Conservation (phyloP, 2,888 invertebrate species). For the Heliothis peltigera region DNA sequence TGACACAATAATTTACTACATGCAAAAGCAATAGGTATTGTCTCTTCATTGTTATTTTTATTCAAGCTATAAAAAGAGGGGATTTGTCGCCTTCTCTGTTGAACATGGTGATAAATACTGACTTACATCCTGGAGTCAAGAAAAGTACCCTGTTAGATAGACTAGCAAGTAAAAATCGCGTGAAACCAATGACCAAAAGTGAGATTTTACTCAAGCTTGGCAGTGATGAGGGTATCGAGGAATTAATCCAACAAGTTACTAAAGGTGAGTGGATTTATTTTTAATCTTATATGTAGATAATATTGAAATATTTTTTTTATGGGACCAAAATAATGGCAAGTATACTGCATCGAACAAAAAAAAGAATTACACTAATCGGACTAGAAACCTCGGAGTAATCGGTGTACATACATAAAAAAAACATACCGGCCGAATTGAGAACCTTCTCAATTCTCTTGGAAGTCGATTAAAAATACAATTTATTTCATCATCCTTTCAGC, state of each 20-base stretch:
- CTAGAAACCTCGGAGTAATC: no score
- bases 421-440: no score
- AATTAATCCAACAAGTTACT: conserved; percentile 12
- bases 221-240: conserved; percentile 30
- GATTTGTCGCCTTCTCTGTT: conserved; percentile 29
- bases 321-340: no score
- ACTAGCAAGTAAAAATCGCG: neutral
- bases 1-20: no score
- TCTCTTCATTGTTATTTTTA: neutral
- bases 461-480: no score
- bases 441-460: no score
- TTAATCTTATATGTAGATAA: neutral
- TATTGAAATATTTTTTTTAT: no score
- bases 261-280: conserved; percentile 29
- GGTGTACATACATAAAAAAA: no score
- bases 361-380: no score
- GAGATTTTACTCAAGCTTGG: conserved; percentile 32
- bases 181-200: conserved; percentile 11
- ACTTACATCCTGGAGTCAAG: conserved; percentile 4
- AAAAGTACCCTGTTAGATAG: conserved; percentile 21
- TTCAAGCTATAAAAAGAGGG: conserved; percentile 27
- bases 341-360: no score
- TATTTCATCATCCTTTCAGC: conserved; percentile 18
- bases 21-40: no score
- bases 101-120: conserved; percentile 40